These are phyloP conservation scores for Chromobotia macracanthus DNA, from an alignment of 2,797 vertebrate species.

Conservation along the genomic window DNA sequence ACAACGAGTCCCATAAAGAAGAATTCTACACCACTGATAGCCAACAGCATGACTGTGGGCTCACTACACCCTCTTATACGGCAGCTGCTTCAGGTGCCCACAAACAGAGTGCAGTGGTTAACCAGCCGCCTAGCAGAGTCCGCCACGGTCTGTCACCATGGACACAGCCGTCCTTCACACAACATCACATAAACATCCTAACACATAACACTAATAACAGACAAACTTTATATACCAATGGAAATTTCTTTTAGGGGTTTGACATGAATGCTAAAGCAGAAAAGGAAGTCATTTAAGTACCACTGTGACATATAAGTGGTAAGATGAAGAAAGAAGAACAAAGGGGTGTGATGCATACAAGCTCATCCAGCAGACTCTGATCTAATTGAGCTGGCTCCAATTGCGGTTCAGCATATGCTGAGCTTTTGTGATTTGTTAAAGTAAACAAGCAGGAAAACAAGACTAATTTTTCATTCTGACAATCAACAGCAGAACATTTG, in stretches of 20 bases:
- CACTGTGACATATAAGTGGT: slow-evolving; percentile 63
- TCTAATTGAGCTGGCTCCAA: slow-evolving; percentile 52
- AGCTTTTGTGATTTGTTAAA: slow-evolving; percentile 62
- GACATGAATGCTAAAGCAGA: slow-evolving; percentile 69
- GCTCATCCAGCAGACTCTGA: slow-evolving; percentile 56
- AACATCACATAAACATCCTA: slow-evolving; percentile 71
- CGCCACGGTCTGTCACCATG: slow-evolving; percentile 70
- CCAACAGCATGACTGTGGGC: slow-evolving; percentile 58
- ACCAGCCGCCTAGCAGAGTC: slow-evolving; percentile 66
- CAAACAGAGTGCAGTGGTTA: slow-evolving; percentile 58
- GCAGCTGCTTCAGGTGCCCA: slow-evolving; percentile 61
- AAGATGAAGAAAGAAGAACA: slow-evolving; percentile 61
- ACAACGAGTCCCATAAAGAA: slow-evolving; percentile 46
- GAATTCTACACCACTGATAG: slow-evolving; percentile 27
- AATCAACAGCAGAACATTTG: slow-evolving; percentile 33
- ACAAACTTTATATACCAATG: slow-evolving; percentile 70
- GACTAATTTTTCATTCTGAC: slow-evolving; percentile 54
- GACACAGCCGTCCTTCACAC: slow-evolving; percentile 63
- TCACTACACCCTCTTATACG: slow-evolving; percentile 59
- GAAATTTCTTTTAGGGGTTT: slow-evolving; percentile 77
- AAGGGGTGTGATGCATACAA: slow-evolving; percentile 53
- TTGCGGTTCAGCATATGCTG: slow-evolving; percentile 26
- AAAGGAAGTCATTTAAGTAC: slow-evolving; percentile 73
- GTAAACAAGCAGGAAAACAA: slow-evolving; percentile 67
- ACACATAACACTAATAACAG: slow-evolving; percentile 71